A percentile compares a stretch with the other conserved stretches of the same genome.
Conservation (phyloP, 2,113 vertebrate genomes). For the Sinocyclocheilus maitianheensis region DNA sequence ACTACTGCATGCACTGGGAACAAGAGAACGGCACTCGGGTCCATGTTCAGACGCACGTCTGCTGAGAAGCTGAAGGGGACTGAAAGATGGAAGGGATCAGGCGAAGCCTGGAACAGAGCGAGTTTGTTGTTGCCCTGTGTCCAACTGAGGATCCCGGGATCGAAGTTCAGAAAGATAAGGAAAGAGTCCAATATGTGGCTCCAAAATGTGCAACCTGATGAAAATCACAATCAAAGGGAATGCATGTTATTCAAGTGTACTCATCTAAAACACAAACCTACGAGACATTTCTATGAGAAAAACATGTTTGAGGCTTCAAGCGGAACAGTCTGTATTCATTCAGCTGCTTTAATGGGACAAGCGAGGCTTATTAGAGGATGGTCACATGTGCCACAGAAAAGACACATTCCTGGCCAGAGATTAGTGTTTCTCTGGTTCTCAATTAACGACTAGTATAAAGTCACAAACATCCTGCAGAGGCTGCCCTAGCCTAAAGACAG, state of each 20-base stretch:
- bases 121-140: neutral
- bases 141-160: neutral
- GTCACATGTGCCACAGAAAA: neutral
- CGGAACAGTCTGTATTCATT: neutral
- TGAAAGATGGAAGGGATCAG: constrained; percentile 8
- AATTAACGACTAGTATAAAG: neutral
- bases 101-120: neutral
- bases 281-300: neutral
- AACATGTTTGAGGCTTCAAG: neutral
- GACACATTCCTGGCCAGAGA: constrained; percentile 15
- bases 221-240: neutral
- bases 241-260: neutral
- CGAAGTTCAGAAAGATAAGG: neutral
- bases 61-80: constrained; percentile 35
- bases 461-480: neutral
- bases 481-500: neutral
- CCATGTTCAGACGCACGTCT: constrained; percentile 82
- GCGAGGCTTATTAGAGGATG: neutral
- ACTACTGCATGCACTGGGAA: constrained; percentile 90
- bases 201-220: constrained; percentile 31
- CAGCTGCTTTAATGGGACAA: neutral
- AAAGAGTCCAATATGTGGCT: neutral
- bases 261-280: neutral
- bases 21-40: constrained; percentile 81
- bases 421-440: neutral